Evolutionary conservation across 2,113 vertebrate species (phyloP).

Genomic region (Otolemur garnettii): DNA sequence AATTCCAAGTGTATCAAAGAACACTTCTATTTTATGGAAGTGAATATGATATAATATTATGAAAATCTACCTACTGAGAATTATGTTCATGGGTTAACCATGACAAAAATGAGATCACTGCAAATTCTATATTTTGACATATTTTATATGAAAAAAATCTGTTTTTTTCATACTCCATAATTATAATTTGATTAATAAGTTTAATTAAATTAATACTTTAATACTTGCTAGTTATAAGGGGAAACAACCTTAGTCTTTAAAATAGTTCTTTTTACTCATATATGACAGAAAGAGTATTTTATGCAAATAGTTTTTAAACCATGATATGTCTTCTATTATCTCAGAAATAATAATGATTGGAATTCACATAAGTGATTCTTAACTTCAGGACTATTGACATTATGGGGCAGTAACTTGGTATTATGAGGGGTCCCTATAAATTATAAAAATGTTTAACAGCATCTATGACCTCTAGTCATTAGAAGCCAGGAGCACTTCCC

Average conservation of each 20-base stretch:
- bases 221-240: not conserved
- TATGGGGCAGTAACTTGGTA: not conserved
- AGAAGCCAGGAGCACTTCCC: not conserved
- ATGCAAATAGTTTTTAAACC: conserved; percentile 9
- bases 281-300: not conserved
- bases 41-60: not conserved
- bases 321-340: not conserved
- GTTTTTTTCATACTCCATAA: not conserved
- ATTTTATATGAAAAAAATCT: not conserved
- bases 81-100: not conserved
- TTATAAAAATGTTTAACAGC: not conserved
- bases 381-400: not conserved
- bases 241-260: not conserved
- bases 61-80: not conserved
- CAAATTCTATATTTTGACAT: not conserved
- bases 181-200: not conserved
- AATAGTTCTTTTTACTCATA: not conserved
- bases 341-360: not conserved
- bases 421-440: not conserved
- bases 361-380: not conserved
- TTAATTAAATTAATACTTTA: not conserved
- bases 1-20: not conserved
- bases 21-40: not conserved
- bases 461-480: not conserved
- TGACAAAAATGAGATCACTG: not conserved